These are phyloP conservation scores for Equus przewalskii DNA, from an alignment of 2,113 vertebrate genomes.

Conservation along the genomic window DNA sequence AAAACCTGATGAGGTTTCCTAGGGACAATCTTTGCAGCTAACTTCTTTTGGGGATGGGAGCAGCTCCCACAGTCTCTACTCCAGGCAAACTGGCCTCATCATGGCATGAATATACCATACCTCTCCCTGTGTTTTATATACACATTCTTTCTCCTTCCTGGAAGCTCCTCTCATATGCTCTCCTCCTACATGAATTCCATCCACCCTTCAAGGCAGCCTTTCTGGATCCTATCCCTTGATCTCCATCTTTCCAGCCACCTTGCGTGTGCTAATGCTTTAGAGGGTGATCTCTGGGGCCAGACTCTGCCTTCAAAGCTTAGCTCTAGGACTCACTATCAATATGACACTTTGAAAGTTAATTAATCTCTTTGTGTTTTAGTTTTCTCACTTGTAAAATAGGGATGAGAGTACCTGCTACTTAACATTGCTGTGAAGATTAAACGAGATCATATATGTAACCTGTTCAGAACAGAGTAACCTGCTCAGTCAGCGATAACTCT, in stretches of 20 bases:
- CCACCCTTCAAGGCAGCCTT: background rate
- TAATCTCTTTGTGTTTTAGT: background rate
- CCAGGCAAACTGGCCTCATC: background rate
- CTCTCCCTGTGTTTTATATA: background rate
- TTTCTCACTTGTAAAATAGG: background rate
- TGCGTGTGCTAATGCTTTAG: background rate
- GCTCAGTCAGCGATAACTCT: background rate
- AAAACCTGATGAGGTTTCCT: background rate
- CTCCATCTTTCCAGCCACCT: background rate
- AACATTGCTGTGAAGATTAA: background rate
- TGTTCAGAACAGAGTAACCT: background rate
- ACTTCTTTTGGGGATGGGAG: background rate
- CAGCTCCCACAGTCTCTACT: background rate
- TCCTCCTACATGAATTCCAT: background rate
- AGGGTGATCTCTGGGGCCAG: background rate
- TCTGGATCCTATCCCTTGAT: background rate
- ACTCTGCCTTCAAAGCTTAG: background rate
- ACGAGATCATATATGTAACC: background rate
- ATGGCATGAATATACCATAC: background rate
- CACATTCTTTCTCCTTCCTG: background rate
- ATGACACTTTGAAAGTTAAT: background rate
- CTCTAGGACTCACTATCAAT: background rate
- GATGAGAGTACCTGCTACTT: background rate
- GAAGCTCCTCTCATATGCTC: background rate
- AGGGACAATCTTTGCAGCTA: background rate